Evolutionary conservation across 2,797 vertebrate genomes (phyloP).

Genomic region (Alfaro cultratus): DNA sequence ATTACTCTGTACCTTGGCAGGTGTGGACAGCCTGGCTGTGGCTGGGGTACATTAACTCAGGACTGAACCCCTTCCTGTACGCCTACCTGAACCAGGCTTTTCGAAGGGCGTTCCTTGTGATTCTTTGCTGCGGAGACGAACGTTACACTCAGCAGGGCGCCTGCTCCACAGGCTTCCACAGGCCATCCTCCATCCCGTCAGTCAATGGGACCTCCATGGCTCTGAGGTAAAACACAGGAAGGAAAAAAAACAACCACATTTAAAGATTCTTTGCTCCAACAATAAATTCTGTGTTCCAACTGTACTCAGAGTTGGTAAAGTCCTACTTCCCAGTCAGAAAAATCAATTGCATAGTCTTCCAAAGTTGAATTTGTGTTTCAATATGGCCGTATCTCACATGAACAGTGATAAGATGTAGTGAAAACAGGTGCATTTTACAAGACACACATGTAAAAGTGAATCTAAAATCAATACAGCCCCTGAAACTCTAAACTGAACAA

Average conservation of each 20-base stretch:
- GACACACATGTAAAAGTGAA: too few species aligned
- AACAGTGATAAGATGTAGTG: too few species aligned
- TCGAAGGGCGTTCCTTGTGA: slow-evolving; percentile 83
- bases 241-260: slow-evolving; percentile 4
- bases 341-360: too few species aligned
- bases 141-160: slow-evolving; percentile 74
- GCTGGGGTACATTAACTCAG: slow-evolving; percentile 87
- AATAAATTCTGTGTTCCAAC: neutral
- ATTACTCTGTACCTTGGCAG: slow-evolving; percentile 85
- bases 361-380: too few species aligned
- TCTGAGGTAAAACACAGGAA: slow-evolving; percentile 74
- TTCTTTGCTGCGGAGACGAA: slow-evolving; percentile 84
- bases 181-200: slow-evolving; percentile 69
- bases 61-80: slow-evolving; percentile 85
- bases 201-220: slow-evolving; percentile 83
- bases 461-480: too few species aligned
- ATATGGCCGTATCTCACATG: too few species aligned
- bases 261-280: neutral
- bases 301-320: too few species aligned
- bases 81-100: slow-evolving; percentile 86
- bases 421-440: too few species aligned
- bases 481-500: too few species aligned
- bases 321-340: too few species aligned
- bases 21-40: slow-evolving; percentile 87
- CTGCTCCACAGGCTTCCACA: slow-evolving; percentile 62